Conservation (phyloP, 2,888 invertebrate genomes). For the Lampropteryx suffumata region DNA sequence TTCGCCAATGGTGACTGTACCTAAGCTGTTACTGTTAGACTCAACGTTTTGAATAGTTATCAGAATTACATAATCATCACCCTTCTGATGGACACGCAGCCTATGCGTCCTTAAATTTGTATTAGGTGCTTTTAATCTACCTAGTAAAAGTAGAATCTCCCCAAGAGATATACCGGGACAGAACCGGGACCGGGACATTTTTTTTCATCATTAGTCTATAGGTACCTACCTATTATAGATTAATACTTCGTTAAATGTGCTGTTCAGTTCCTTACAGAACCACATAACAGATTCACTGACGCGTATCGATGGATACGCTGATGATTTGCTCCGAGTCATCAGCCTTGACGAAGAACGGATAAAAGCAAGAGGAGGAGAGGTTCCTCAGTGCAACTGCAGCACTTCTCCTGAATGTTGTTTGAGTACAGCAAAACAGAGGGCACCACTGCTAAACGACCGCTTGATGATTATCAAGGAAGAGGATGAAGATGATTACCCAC, state of each 20-base stretch:
- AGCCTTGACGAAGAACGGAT: slow-evolving; percentile 60
- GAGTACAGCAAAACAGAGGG: not conserved
- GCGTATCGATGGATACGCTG: slow-evolving; percentile 54
- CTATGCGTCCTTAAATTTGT: too few relatives aligned
- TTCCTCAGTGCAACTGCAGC: slow-evolving; percentile 21
- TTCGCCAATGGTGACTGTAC: too few relatives aligned
- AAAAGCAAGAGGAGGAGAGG: slow-evolving; percentile 46
- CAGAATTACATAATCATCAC: too few relatives aligned
- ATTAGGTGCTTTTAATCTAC: too few relatives aligned
- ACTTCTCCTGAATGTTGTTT: not conserved
- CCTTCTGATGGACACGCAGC: too few relatives aligned
- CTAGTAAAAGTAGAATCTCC: too few relatives aligned
- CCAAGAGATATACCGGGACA: too few relatives aligned
- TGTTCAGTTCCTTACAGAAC: slow-evolving; percentile 45
- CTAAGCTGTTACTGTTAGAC: too few relatives aligned
- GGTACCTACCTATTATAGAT: too few relatives aligned
- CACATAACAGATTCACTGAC: slow-evolving; percentile 49
- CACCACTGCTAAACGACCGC: slow-evolving; percentile 22
- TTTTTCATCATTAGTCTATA: too few relatives aligned
- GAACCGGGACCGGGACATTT: too few relatives aligned
- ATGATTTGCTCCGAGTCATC: slow-evolving; percentile 56
- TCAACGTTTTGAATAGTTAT: too few relatives aligned
- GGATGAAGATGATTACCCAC: slow-evolving; percentile 60
- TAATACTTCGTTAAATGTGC: not conserved
- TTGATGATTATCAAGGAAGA: slow-evolving; percentile 59